phyloP scores from a whole-genome alignment of 2,888 invertebrate genomes.

The Agapostemon virescens region DNA sequence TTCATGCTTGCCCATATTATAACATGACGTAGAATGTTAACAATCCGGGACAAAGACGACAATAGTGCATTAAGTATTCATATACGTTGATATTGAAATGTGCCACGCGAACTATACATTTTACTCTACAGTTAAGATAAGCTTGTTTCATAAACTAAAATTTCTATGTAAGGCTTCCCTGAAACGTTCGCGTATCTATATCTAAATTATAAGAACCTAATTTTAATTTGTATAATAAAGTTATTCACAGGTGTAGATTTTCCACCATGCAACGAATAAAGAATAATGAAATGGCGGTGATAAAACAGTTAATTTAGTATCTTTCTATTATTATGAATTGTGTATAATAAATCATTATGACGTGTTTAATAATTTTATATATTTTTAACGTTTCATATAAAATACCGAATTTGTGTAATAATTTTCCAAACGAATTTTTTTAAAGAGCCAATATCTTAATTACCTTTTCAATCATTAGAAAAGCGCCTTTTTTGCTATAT shows the following conservation, averaged over 20 bases:
- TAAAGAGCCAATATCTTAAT: too few relatives aligned
- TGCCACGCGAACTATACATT: neutral
- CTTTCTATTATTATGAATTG: neutral
- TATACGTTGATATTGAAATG: neutral
- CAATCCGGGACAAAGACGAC: neutral
- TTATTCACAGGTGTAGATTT: neutral
- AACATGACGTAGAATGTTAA: neutral
- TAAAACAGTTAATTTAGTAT: neutral
- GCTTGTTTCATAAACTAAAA: neutral
- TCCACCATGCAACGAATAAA: neutral
- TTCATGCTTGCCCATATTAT: neutral
- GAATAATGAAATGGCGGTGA: neutral
- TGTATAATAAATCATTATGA: neutral
- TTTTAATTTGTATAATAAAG: neutral
- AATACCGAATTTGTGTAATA: neutral
- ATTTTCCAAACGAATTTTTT: neutral
- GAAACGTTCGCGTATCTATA: neutral
- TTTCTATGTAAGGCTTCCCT: neutral
- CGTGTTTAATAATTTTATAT: neutral
- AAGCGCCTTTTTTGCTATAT: too few relatives aligned
- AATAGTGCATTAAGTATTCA: neutral
- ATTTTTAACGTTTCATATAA: neutral
- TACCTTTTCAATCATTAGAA: too few relatives aligned
- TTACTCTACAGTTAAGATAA: neutral
- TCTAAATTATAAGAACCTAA: neutral